These are phyloP conservation scores for Daphoenositta chrysoptera DNA, from an alignment of 2,113 vertebrate species.

Conservation along the genomic window DNA sequence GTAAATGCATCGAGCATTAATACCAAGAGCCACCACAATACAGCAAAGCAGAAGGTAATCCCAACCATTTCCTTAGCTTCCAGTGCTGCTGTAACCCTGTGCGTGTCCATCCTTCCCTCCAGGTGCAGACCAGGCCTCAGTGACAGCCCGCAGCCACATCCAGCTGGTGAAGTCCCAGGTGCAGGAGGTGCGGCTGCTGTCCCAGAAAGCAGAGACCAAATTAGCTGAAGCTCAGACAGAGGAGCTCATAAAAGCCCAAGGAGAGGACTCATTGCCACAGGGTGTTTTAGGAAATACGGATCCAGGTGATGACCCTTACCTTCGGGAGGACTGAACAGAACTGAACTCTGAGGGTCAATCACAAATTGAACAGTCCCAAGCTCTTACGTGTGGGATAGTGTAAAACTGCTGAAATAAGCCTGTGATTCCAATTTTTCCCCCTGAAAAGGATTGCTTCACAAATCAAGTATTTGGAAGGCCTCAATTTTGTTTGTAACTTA, in stretches of 20 bases:
- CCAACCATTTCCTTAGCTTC: background rate
- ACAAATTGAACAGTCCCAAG: background rate
- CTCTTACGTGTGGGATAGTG: background rate
- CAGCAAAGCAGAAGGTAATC: background rate
- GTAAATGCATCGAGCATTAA: background rate
- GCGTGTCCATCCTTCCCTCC: background rate
- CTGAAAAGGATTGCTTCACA: background rate
- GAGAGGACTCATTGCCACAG: constrained; percentile 9
- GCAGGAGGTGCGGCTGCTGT: constrained; percentile 81
- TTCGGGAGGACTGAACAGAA: constrained; percentile 75
- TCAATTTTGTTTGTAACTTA: background rate
- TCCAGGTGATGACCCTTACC: constrained; percentile 69
- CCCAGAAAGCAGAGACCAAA: constrained; percentile 83
- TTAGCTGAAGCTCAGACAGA: constrained; percentile 85
- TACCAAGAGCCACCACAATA: background rate
- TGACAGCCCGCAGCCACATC: constrained; percentile 80
- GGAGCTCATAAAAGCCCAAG: constrained; percentile 67
- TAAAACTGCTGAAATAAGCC: background rate
- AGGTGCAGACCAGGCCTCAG: constrained; percentile 89
- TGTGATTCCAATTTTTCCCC: background rate
- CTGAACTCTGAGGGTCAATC: background rate
- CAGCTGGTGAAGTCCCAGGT: constrained; percentile 84
- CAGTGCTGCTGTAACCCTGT: background rate
- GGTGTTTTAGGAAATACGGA: background rate
- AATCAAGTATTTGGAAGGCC: background rate